Evolutionary conservation across 2,113 vertebrate genomes (phyloP).

Genomic region (Spheniscus mendiculus): DNA sequence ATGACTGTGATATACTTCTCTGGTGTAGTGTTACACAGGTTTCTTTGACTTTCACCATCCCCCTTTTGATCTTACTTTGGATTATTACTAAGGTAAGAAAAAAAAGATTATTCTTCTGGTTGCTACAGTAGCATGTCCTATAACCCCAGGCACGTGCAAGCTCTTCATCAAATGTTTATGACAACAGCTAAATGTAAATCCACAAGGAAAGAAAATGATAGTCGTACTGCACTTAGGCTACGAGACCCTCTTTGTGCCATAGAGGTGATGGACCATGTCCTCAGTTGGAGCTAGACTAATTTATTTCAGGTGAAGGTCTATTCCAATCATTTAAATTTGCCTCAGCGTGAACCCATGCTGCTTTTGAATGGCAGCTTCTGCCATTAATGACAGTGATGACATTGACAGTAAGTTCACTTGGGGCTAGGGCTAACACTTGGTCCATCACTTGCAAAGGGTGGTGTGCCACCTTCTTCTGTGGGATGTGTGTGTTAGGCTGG

Average conservation of each 20-base stretch:
- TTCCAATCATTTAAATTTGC: neutral
- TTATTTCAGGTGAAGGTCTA: neutral
- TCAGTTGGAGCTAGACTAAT: neutral
- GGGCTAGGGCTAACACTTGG: neutral
- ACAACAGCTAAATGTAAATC: neutral
- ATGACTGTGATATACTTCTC: neutral
- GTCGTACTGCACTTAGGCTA: neutral
- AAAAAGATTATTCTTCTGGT: neutral
- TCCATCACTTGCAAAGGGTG: neutral
- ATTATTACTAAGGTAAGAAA: neutral
- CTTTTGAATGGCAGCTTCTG: neutral
- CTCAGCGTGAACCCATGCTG: neutral
- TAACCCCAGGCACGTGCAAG: neutral
- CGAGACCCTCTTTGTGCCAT: rapidly evolving
- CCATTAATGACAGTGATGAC: neutral
- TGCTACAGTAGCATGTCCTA: neutral
- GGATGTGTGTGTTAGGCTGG: neutral
- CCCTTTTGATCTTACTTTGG: neutral
- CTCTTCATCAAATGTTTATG: neutral
- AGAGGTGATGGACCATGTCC: neutral
- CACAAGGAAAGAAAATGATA: neutral
- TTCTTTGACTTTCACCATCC: neutral
- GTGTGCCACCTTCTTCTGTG: neutral
- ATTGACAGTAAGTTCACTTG: neutral
- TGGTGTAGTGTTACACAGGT: neutral